Base-by-base conservation (phyloP, 2,888 invertebrate species). In the Nomada fabriciana region DNA sequence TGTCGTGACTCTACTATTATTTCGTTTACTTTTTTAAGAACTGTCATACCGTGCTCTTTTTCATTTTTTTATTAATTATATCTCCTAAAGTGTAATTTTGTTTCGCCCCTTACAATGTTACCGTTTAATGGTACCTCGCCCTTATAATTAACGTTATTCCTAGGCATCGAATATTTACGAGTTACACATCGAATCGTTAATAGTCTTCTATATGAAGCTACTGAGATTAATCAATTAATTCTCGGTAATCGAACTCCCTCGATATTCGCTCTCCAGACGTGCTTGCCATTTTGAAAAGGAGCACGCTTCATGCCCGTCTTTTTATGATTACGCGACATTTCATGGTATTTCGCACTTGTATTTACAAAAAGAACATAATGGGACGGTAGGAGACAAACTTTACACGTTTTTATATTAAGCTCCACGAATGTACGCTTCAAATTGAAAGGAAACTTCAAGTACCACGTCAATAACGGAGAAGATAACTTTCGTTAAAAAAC, bases 1-100 rank as follows among this genome's bases (percentile, higher is more conserved):
- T 80, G 43, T 79, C 72, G 61, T 74, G 63, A 65, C 29, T 61
- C 60, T 67, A 67, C 68, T 67, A 36, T 57, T 80, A 80, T 69
- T 53, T 52, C 69, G 55, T 61, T 72, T 77, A 60, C 15, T 59
- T 64, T 71, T 85, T 86, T 90, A 92, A 90, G 92, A 93, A 92
- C 93, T 91, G 88, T 90, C 88, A 91, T 93, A 93, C 92, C 92
- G 90, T 93, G 92, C 93, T 90, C 83, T 83, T 73, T 77, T 77
- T 74, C 67, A 65, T 42, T 55, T 52, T 43, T 50, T 64, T n/a
- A 61, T 23, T 64, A 57, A 36, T 60, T 60, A 60, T 59, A 67
- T 60, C 59, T 1, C 53, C 73, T 65, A 64, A 59, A 42, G 23
- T 47, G 57, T 23, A 59, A 50, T 25, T 47, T 61, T 25, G 18